Evolutionary conservation across 2,113 vertebrate genomes (phyloP), one percentile per base, ranked within the genome.

Genomic region (Onychorhynchus coronatus): DNA sequence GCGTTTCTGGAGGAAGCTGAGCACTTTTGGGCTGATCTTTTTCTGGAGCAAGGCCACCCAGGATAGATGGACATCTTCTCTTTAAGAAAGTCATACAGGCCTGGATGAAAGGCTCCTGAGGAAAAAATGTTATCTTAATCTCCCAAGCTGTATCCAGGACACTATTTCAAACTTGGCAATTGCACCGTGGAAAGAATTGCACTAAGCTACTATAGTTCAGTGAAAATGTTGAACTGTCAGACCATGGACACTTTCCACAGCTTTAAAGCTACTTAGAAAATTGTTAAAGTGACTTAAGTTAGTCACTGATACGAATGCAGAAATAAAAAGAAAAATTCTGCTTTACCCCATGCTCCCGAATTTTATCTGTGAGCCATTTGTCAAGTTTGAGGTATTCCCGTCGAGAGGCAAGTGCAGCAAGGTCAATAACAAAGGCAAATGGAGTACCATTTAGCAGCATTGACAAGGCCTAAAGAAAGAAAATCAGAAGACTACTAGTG

Each of bases 311-410:
- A 97, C 31, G 50, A 97, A 55, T 84, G 41, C 17, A 95, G 72
- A 97, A 95, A 91, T 70, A 91, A 97, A 95, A 56, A 91, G 50
- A 95, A 81, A 97, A 97, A 87, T 93, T 59, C 91, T 97, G 92
- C 95, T 98, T 98, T 98, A 99, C 99, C 98, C 99, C 99, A 91
- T 99, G 99, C 96, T 99, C 99, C 98, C 99, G 98, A 97, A 99
- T 99, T 98, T 99, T 99, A 98, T 99, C 99, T 97, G 99, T 99
- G 96, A 99, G 98, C 99, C 99, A 99, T 98, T 99, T 99, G 98
- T 99, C 99, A 98, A 99, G 99, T 99, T 99, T 99, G 99, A 99
- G 99, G 99, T 99, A 99, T 99, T 99, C 99, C 97, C 99, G 99
- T 98, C 99, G 99, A 97, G 99, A 99, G 95, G 99, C 99, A 97